Conservation (phyloP, 2,888 invertebrate species). For the Deilephila porcellus region DNA sequence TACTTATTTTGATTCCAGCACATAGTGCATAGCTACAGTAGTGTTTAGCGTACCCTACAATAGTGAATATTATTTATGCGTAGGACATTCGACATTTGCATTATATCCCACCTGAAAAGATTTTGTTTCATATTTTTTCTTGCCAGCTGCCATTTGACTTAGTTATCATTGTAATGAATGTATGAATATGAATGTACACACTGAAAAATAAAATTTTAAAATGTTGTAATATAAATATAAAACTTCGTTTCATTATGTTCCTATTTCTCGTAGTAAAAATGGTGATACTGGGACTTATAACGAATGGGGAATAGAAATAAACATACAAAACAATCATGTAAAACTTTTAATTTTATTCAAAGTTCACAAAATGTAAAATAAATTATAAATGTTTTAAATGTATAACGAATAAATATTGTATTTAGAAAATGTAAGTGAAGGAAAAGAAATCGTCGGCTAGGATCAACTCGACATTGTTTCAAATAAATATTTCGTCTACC, state of each 20-base stretch:
- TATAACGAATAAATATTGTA: not conserved
- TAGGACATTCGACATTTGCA: slow-evolving; percentile 62
- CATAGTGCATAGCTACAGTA: slow-evolving; percentile 45
- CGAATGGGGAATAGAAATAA: not conserved
- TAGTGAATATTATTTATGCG: slow-evolving; percentile 31
- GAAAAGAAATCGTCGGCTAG: too few species aligned
- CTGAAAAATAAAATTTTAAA: slow-evolving; percentile 56
- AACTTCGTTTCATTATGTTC: slow-evolving; percentile 8
- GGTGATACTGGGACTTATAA: too few species aligned
- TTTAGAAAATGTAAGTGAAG: not conserved
- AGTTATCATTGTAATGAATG: slow-evolving; percentile 38
- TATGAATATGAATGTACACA: slow-evolving; percentile 45
- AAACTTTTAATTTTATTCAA: not conserved
- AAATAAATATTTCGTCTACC: too few species aligned
- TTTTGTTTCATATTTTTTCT: slow-evolving; percentile 57
- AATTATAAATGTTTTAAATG: not conserved
- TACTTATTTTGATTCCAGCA: slow-evolving; percentile 51
- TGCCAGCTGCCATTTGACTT: slow-evolving; percentile 55
- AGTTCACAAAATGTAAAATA: not conserved
- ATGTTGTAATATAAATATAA: slow-evolving; percentile 64
- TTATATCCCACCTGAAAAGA: slow-evolving; percentile 61
- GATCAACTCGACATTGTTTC: too few species aligned
- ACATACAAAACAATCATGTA: not conserved
- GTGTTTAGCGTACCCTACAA: slow-evolving; percentile 27
- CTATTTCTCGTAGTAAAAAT: not conserved